A percentile compares a stretch with the other conserved stretches of the same genome.
Evolutionary conservation across 2,113 vertebrate species (phyloP).

Genomic region (Dicentrarchus labrax): DNA sequence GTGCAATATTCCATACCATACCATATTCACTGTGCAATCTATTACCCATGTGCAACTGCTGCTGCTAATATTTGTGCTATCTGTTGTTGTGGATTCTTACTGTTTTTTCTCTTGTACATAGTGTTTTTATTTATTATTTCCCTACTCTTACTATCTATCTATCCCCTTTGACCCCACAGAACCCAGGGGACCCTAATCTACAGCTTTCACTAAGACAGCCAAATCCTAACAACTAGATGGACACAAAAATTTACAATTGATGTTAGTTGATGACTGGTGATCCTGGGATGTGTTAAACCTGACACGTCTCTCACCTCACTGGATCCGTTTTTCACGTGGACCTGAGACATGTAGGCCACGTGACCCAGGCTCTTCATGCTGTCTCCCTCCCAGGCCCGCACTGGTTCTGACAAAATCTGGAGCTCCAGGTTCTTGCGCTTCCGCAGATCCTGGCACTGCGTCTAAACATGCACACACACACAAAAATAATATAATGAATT

Average conservation of each 20-base stretch:
- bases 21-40: no score
- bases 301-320: constrained; percentile 87
- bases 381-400: constrained; percentile 97
- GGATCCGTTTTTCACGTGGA: constrained; percentile 88
- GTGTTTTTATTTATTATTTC: no score
- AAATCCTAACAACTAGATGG: background rate
- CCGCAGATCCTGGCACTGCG: constrained; percentile 93
- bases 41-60: no score
- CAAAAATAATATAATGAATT: background rate
- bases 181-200: background rate
- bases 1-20: no score
- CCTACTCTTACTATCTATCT: no score
- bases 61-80: no score
- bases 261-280: background rate
- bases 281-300: background rate
- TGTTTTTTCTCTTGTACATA: no score
- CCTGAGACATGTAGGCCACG: constrained; percentile 94
- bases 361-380: constrained; percentile 93
- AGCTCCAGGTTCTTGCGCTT: constrained; percentile 96
- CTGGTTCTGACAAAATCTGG: constrained; percentile 95
- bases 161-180: background rate
- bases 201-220: background rate
- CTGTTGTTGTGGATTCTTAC: no score
- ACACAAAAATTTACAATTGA: background rate
- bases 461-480: constrained; percentile 75